Evolutionary conservation across 2,888 invertebrate genomes (phyloP).

Genomic region (Netelia inedita): DNA sequence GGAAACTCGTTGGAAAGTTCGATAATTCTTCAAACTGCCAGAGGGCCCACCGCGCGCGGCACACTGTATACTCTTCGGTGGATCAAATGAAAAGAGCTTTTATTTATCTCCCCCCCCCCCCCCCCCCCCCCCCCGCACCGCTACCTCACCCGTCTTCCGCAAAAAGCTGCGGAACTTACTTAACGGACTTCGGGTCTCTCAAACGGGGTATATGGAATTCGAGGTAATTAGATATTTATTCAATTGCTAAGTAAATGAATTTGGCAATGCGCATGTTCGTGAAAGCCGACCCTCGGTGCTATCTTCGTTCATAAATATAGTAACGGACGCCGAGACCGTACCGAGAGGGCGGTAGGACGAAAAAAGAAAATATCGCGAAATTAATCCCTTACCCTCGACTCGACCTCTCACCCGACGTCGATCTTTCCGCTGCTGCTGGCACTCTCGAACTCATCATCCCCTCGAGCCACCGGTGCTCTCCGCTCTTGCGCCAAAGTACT

Average conservation of each 20-base stretch:
- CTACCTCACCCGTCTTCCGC: neutral
- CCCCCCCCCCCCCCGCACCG: neutral
- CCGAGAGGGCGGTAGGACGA: neutral
- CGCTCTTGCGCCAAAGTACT: slow-evolving; percentile 58
- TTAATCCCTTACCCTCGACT: slow-evolving; percentile 59
- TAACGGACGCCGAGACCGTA: neutral
- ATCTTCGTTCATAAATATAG: slow-evolving; percentile 15
- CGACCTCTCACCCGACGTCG: slow-evolving; percentile 43
- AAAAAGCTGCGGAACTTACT: slow-evolving; percentile 13
- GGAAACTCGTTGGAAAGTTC: slow-evolving; percentile 65
- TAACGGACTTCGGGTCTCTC: slow-evolving; percentile 4
- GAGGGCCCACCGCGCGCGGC: slow-evolving; percentile 26
- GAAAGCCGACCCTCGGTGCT: neutral
- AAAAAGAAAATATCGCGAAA: slow-evolving; percentile 46
- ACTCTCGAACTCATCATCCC: slow-evolving; percentile 62
- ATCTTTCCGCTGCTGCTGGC: slow-evolving; percentile 61
- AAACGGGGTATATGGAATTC: slow-evolving; percentile 48
- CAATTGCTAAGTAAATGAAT: slow-evolving; percentile 59
- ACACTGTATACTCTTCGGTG: slow-evolving; percentile 22
- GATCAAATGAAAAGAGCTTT: slow-evolving; percentile 60
- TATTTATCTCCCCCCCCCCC: slow-evolving; percentile 33
- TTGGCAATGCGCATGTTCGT: slow-evolving; percentile 44
- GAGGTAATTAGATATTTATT: slow-evolving; percentile 60
- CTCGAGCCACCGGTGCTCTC: slow-evolving; percentile 52
- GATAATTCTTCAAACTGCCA: slow-evolving; percentile 63